Evolutionary conservation across 2,113 vertebrate genomes (phyloP), one percentile per base, ranked within the genome.

Genomic region (Cyprinodon brontotheroides): DNA sequence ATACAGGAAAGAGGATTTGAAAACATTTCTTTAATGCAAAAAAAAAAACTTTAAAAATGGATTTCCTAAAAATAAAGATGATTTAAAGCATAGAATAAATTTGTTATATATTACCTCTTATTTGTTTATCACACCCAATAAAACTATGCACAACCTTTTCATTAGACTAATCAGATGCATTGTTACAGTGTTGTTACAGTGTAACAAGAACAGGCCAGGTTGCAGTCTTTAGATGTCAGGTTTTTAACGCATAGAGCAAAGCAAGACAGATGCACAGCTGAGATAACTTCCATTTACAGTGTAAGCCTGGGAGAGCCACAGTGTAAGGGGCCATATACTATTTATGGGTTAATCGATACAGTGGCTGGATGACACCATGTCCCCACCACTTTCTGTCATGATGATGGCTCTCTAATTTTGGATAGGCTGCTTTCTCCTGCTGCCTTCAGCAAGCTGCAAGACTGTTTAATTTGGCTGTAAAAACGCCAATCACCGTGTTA

Each of bases 321-420:
- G 94, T 94, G 94, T 95, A 94, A 93, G 95, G 7, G 95, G 95
- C 96, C 94, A 94, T 95, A 87, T 89, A 90, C 83, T 92, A 96
- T 96, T 95, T 95, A 96, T 95, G 92, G 90, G 87, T 93, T 93
- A 96, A 97, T 98, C 96, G 93, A 96, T 97, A 96, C 95, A 90
- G 94, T 95, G 93, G 94, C 94, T 92, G 96, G 96, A 96, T 96
- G 96, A 97, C 96, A 97, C 95, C 93, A 87, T 96, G 96, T 97
- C 95, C 94, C 91, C 89, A 88, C 94, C 96, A 96, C 95, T 96
- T 96, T 97, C 96, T 95, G 95, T 95, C 94, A 95, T 91, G 93
- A 95, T 96, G 96, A 96, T 96, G 95, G 96, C 95, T 96, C 95
- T 95, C 96, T 97, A 96, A 97, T 97, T 97, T 96, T 95, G 95